phyloP scores from a whole-genome alignment of 2,888 invertebrate genomes.

The Mesorhabditis spiculigera region DNA sequence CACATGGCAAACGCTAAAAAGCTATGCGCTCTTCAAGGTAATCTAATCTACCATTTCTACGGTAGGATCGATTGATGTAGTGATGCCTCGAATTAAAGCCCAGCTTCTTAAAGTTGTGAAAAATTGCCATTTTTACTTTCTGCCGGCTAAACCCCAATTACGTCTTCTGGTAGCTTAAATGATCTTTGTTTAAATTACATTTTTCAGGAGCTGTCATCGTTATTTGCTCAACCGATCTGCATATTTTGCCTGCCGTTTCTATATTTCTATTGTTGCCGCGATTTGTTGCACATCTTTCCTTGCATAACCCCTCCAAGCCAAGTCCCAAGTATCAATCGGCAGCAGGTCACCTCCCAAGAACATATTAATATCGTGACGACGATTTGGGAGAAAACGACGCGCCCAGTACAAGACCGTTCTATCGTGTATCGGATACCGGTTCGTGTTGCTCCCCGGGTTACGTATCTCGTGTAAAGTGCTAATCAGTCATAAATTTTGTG shows the following conservation, averaged over 20 bases:
- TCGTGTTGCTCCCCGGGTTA: too few relatives aligned
- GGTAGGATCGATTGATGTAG: too few relatives aligned
- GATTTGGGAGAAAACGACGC: neutral
- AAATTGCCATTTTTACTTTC: neutral
- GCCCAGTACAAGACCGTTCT: neutral
- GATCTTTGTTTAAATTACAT: neutral
- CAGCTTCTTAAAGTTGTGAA: too few relatives aligned
- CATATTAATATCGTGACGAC: neutral
- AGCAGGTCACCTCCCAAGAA: neutral
- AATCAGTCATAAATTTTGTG: too few relatives aligned
- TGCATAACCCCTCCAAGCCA: neutral
- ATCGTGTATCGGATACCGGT: too few relatives aligned
- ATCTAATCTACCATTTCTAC: neutral
- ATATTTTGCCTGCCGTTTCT: neutral
- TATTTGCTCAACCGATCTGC: neutral
- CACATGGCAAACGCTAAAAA: neutral
- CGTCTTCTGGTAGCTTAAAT: too few relatives aligned
- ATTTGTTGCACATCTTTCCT: neutral
- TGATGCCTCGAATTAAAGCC: too few relatives aligned
- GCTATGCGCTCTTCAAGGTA: neutral
- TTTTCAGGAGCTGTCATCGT: neutral
- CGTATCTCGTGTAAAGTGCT: too few relatives aligned
- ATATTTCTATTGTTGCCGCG: neutral
- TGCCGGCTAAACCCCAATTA: neutral
- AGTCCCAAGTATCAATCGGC: neutral